phyloP scores from a whole-genome alignment of 2,113 vertebrate species.

The Oreocharis arfaki region DNA sequence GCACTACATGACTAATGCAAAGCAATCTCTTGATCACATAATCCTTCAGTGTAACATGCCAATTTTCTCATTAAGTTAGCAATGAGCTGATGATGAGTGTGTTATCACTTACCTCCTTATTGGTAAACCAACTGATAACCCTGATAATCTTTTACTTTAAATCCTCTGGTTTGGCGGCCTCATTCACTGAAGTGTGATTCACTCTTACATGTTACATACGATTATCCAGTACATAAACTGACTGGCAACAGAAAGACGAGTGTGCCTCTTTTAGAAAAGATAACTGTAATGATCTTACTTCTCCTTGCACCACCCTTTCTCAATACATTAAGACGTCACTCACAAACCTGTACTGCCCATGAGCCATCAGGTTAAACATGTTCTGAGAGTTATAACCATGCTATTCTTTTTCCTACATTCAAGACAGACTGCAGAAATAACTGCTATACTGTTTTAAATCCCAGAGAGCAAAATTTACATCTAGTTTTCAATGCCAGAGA shows the following conservation, averaged over 20 bases:
- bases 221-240: not conserved
- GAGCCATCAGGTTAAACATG: not conserved
- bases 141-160: constrained; percentile 19
- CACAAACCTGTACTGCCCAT: not conserved
- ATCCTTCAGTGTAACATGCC: not conserved
- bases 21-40: not conserved
- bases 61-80: not conserved
- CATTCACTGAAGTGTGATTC: not conserved
- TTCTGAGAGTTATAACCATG: not conserved
- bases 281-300: not conserved
- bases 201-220: not conserved
- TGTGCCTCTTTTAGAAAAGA: not conserved
- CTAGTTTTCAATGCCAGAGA: not conserved
- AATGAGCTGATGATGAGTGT: not conserved
- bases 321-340: not conserved
- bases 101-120: not conserved
- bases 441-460: not conserved
- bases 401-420: not conserved
- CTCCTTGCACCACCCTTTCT: not conserved
- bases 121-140: not conserved
- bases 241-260: not conserved
- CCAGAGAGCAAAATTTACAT: not conserved
- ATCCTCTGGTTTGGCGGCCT: not conserved
- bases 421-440: not conserved
- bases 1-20: not conserved